Percentiles rank a stretch among this genome's conserved stretches.
phyloP scores from a whole-genome alignment of 1,140 invertebrate genomes.

The Lepidotrigona ventralis region DNA sequence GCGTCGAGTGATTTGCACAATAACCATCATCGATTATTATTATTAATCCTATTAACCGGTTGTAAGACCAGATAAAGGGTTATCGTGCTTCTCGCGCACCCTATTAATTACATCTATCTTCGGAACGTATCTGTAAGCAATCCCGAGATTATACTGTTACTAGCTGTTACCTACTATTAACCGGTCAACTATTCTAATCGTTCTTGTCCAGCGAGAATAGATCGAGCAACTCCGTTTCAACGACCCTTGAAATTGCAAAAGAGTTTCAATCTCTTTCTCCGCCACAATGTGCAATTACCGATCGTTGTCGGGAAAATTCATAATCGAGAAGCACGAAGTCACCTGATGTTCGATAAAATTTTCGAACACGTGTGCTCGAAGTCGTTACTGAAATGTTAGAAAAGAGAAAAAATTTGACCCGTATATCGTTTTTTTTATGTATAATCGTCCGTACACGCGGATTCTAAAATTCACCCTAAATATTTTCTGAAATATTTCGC shows the following conservation, averaged over 20 bases:
- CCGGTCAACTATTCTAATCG: conserved; percentile 52
- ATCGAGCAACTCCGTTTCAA: conserved; percentile 36
- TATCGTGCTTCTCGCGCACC: conserved; percentile 5
- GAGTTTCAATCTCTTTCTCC: conserved; percentile 2
- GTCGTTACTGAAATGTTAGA: too few species aligned
- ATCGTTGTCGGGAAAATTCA: neutral
- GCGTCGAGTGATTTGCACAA: neutral
- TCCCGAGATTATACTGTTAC: conserved; percentile 52
- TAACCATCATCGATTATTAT: conserved; percentile 14
- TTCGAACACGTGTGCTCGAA: too few species aligned
- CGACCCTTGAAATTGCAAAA: conserved; percentile 38
- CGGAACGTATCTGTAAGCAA: conserved; percentile 28
- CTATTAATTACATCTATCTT: conserved; percentile 46
- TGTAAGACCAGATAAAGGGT: conserved; percentile 40
- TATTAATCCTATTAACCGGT: conserved; percentile 39
- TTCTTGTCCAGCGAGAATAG: conserved; percentile 3
- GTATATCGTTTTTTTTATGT: too few species aligned
- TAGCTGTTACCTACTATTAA: conserved; percentile 49
- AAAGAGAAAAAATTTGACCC: too few species aligned
- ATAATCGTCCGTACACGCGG: too few species aligned
- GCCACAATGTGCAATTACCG: neutral
- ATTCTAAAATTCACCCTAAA: neutral
- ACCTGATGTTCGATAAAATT: neutral
- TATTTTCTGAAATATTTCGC: neutral
- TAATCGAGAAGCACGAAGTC: neutral